phyloP scores from a whole-genome alignment of 1,140 invertebrate genomes.

The Scaptodrosophila lebanonensis region DNA sequence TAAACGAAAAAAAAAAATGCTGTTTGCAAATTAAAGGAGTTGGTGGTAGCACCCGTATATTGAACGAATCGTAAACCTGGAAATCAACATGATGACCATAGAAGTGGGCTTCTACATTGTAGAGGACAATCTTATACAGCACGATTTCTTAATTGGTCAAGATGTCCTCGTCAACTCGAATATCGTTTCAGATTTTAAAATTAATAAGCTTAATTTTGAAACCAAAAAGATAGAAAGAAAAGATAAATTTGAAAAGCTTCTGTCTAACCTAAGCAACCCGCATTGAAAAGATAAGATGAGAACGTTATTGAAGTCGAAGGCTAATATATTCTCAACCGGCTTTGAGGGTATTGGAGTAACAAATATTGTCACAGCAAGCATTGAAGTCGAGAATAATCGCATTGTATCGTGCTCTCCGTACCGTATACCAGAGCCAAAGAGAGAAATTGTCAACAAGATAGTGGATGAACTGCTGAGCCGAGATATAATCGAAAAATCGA shows the following conservation, averaged over 20 bases:
- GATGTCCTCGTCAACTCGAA: constrained; percentile 5
- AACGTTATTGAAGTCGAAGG: no score
- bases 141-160: constrained; percentile 14
- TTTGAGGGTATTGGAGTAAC: constrained; percentile 13
- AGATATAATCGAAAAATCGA: constrained; percentile 45
- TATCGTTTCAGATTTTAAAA: no score
- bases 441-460: constrained; percentile 2
- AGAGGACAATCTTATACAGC: constrained; percentile 7
- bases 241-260: no score
- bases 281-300: no score
- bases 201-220: no score
- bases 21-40: no score
- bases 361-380: constrained; percentile 4
- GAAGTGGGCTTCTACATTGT: constrained; percentile 8
- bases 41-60: background rate
- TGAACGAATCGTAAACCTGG: background rate
- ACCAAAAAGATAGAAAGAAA: no score
- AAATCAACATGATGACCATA: background rate
- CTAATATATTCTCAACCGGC: background rate
- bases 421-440: constrained; percentile 13
- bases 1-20: background rate
- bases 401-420: constrained; percentile 10
- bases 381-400: constrained; percentile 10
- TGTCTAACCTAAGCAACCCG: no score
- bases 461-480: constrained; percentile 24